Evolutionary conservation across 2,888 invertebrate species (phyloP), one percentile per base, ranked within the genome.

Genomic region (Petrolisthes cinctipes): DNA sequence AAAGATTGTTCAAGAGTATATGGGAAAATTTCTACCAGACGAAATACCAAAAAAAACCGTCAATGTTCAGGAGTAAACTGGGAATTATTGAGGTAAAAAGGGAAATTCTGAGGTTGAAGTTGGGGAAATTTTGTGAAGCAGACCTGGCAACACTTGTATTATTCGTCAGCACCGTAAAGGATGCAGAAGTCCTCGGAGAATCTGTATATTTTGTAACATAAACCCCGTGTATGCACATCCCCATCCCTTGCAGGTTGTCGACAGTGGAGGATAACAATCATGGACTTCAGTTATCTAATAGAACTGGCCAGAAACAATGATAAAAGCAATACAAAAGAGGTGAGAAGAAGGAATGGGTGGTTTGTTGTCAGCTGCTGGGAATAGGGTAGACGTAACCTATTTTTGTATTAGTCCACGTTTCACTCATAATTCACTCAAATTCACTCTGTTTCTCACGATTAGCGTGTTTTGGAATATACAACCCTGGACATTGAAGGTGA

Each of bases 221-320:
- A 57, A 75, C 17, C 37, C 37, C 17, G 20, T 23, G 5, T 14
- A 1, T 75, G 5, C 11, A 53, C 14, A 3, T 73, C 23, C 57
- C 7, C 14, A 9, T 37, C n/a, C 4, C 5, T 37, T 54, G 5
- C 11, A 68, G 14, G 14, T 57, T 23, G 11, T 14, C 37, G 9
- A 11, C 14, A 66, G 14, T 17, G 20, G 66, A 37, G 54, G 51
- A 37, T 7, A 37, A 57, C 37, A 37, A 83, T 78, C 86, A 86
- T 86, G 86, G 83, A 86, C 71, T 86, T 86, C 86, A 83, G 79
- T 23, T 86, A 86, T 71, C 51, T 86, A 20, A 9, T 86, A n/a
- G 86, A 86, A 51, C 51, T 86, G 20, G 86, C 86, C 37, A 86
- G 83, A 53, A 23, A 51, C 68, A 86, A 86, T 68, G 86, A 86